Conservation (phyloP, 2,113 vertebrate species). For the Lipophrys pholis region DNA sequence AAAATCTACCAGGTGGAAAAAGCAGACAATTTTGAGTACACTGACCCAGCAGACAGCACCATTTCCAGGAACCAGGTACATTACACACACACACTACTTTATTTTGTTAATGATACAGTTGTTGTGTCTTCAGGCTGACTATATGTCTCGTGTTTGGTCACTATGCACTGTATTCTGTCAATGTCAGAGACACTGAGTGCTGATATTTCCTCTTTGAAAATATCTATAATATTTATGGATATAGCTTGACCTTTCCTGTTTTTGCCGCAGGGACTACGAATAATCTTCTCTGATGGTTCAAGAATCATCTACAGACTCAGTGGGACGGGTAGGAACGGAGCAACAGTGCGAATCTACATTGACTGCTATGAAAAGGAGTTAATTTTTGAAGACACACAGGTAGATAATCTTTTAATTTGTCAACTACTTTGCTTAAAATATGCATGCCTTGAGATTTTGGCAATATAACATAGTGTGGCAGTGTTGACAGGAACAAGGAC, state of each 20-base stretch:
- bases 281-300: slow-evolving; percentile 95
- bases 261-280: slow-evolving; percentile 88
- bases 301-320: slow-evolving; percentile 95
- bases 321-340: slow-evolving; percentile 89
- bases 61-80: slow-evolving; percentile 93
- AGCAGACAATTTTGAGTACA: slow-evolving; percentile 96
- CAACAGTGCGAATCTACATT: slow-evolving; percentile 92
- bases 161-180: background rate
- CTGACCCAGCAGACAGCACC: slow-evolving; percentile 93
- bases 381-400: slow-evolving; percentile 92
- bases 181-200: background rate
- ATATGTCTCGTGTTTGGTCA: background rate
- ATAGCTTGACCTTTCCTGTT: slow-evolving; percentile 16
- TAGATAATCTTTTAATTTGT: slow-evolving; percentile 43
- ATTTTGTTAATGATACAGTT: background rate
- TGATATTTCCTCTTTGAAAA: too few relatives aligned
- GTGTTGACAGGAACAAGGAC: background rate
- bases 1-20: slow-evolving; percentile 94
- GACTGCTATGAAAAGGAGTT: slow-evolving; percentile 96
- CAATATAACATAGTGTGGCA: background rate
- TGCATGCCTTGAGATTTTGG: background rate
- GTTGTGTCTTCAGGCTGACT: slow-evolving; percentile 2
- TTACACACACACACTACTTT: background rate
- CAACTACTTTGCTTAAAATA: background rate
- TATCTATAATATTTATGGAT: too few relatives aligned